Evolutionary conservation across 1,140 invertebrate species (phyloP).

Genomic region (Chrysopa pallens): DNA sequence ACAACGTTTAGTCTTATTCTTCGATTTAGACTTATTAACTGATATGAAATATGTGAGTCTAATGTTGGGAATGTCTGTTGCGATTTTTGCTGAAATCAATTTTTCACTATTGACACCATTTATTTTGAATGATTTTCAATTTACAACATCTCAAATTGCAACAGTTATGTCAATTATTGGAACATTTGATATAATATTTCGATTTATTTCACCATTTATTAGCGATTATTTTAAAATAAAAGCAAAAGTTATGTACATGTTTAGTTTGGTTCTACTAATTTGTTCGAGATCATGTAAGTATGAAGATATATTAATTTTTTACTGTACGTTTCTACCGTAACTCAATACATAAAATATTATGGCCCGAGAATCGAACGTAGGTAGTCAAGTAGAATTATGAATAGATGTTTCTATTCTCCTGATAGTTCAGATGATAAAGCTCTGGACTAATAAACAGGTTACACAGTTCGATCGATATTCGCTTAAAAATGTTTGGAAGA

Average conservation of each 20-base stretch:
- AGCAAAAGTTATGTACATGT: slow-evolving; percentile 44
- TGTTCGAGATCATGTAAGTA: slow-evolving; percentile 41
- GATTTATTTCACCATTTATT: slow-evolving; percentile 38
- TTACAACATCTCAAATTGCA: slow-evolving; percentile 33
- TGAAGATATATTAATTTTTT: too few species aligned
- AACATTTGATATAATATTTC: slow-evolving; percentile 33
- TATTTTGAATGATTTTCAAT: slow-evolving; percentile 37
- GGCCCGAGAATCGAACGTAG: too few species aligned
- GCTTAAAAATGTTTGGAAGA: too few species aligned
- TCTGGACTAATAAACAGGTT: too few species aligned
- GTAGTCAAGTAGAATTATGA: too few species aligned
- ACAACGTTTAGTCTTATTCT: slow-evolving; percentile 20
- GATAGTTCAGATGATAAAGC: too few species aligned
- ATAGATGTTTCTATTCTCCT: too few species aligned
- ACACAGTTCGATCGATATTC: too few species aligned
- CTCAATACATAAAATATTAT: too few species aligned
- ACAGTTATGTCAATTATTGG: slow-evolving; percentile 37
- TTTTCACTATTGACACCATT: slow-evolving; percentile 45
- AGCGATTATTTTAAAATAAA: slow-evolving; percentile 41
- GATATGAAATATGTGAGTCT: slow-evolving; percentile 41
- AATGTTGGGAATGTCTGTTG: slow-evolving; percentile 43
- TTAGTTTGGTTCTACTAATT: slow-evolving; percentile 42
- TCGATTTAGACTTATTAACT: slow-evolving; percentile 32
- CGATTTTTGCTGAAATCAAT: slow-evolving; percentile 47
- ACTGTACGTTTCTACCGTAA: too few species aligned